Evolutionary conservation across 2,113 vertebrate genomes (phyloP).

Genomic region (Origma solitaria): DNA sequence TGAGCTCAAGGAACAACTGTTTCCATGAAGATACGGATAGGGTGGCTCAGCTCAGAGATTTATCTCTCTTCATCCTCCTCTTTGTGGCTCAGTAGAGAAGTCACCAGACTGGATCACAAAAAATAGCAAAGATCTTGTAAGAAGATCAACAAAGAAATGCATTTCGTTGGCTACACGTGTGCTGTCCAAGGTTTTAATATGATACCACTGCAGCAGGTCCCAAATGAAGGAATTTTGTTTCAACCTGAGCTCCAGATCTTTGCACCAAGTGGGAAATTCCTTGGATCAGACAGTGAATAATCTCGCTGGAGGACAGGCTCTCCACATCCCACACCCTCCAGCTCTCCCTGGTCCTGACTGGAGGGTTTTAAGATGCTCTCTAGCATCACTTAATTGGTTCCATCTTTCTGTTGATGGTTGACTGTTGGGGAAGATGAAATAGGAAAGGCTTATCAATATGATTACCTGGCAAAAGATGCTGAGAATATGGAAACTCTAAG

Average conservation of each 20-base stretch:
- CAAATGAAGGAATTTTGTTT: background rate
- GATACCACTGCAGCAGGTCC: background rate
- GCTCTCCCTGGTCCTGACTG: background rate
- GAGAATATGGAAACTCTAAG: too few relatives aligned
- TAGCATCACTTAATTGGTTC: background rate
- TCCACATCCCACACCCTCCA: background rate
- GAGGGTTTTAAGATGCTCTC: background rate
- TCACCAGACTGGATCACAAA: background rate
- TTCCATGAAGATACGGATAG: background rate
- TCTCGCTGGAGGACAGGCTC: background rate
- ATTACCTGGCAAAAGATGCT: too few relatives aligned
- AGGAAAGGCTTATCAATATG: too few relatives aligned
- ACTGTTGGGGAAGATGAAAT: too few relatives aligned
- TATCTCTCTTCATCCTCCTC: background rate
- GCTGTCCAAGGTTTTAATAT: background rate
- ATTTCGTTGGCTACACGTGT: background rate
- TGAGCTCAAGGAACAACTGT: background rate
- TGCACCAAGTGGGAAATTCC: background rate
- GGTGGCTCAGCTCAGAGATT: background rate
- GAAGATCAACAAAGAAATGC: background rate
- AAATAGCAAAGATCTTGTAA: background rate
- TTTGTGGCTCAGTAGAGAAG: background rate
- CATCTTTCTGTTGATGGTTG: background rate
- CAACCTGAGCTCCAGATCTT: background rate
- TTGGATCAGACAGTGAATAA: fast-evolving